Evolutionary conservation across 2,888 invertebrate species (phyloP).

Genomic region (Papilio gigon): DNA sequence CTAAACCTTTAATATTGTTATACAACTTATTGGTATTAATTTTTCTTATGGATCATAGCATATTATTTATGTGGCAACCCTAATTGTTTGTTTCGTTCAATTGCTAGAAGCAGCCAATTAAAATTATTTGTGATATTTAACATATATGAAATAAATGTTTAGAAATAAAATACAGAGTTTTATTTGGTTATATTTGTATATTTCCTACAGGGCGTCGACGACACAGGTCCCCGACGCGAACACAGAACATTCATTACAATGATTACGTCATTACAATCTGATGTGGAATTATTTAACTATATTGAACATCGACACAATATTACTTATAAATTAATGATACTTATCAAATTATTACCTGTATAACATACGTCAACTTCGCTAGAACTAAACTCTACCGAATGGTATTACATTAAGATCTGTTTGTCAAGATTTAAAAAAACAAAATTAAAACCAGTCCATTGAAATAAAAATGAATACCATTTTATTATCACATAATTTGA

Average conservation of each 20-base stretch:
- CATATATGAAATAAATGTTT: slow-evolving; percentile 29
- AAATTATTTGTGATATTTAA: slow-evolving; percentile 36
- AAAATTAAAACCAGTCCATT: slow-evolving; percentile 44
- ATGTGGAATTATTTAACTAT: slow-evolving; percentile 29
- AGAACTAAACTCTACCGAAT: slow-evolving; percentile 32
- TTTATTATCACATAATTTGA: slow-evolving; percentile 58
- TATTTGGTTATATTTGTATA: slow-evolving; percentile 44
- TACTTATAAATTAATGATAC: slow-evolving; percentile 33
- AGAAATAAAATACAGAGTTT: slow-evolving; percentile 38
- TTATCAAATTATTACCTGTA: slow-evolving; percentile 40
- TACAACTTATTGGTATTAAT: not conserved
- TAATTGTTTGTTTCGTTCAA: not conserved
- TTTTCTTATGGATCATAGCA: not conserved
- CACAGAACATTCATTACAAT: slow-evolving; percentile 37
- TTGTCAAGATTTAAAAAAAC: slow-evolving; percentile 45
- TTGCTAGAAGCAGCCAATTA: slow-evolving; percentile 26
- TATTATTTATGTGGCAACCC: slow-evolving; percentile 9
- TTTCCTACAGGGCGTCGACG: slow-evolving; percentile 43
- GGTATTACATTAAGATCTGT: slow-evolving; percentile 27
- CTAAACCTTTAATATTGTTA: not conserved
- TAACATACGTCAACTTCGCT: slow-evolving; percentile 30
- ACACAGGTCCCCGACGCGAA: too few relatives aligned
- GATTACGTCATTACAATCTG: slow-evolving; percentile 31
- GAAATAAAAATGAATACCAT: slow-evolving; percentile 50
- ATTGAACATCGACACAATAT: slow-evolving; percentile 31